phyloP scores from a whole-genome alignment of 1,140 invertebrate species.

The Liolophura sinensis region DNA sequence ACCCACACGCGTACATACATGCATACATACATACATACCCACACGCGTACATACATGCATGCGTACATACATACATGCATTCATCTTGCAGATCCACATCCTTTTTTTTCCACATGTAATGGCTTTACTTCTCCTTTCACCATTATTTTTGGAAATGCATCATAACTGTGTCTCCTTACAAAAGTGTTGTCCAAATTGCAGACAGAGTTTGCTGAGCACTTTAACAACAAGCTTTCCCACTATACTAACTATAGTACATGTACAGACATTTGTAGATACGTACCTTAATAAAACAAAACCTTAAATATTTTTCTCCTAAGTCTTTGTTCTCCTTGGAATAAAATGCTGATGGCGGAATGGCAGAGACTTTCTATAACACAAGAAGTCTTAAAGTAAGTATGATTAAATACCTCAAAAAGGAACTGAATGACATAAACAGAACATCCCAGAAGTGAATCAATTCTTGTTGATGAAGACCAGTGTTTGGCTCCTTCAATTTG shows the following conservation, averaged over 20 bases:
- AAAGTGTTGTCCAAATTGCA: not conserved
- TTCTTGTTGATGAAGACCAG: too few relatives aligned
- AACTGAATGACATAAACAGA: too few relatives aligned
- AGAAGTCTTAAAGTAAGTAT: slow-evolving; percentile 10
- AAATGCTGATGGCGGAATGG: slow-evolving; percentile 94
- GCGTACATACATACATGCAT: too few relatives aligned
- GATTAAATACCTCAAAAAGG: too few relatives aligned
- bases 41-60: too few relatives aligned
- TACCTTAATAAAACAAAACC: slow-evolving; percentile 90
- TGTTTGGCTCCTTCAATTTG: too few relatives aligned
- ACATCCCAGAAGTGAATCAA: too few relatives aligned
- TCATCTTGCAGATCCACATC: too few relatives aligned
- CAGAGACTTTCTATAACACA: slow-evolving; percentile 73
- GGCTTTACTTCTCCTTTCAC: not conserved
- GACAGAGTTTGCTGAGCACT: not conserved
- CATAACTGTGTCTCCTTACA: not conserved
- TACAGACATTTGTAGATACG: slow-evolving; percentile 3
- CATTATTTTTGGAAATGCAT: not conserved
- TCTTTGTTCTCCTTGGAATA: slow-evolving; percentile 82
- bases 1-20: too few relatives aligned
- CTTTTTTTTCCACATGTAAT: too few relatives aligned
- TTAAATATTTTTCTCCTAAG: slow-evolving; percentile 84
- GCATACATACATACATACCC: too few relatives aligned
- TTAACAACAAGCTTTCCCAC: not conserved
- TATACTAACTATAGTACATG: not conserved